Evolutionary conservation across 30 jellyfish, hydroid and myxozoan genomes (phyloP), one percentile per base, ranked within the genome.

Genomic region (Hydractinia symbiolongicarpus): DNA sequence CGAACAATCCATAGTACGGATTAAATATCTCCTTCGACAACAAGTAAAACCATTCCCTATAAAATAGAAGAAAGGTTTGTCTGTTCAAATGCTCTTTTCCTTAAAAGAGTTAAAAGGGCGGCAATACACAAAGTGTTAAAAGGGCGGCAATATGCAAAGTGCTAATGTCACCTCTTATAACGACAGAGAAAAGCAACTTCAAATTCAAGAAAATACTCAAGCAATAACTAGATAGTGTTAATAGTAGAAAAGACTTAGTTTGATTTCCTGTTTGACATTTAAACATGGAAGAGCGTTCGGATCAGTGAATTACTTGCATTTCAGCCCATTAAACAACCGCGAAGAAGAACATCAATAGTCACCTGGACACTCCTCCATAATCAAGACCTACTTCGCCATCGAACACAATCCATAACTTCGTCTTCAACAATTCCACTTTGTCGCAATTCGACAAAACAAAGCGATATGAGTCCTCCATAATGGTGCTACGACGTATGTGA

Each of bases 311-410:
- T 58, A 58, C 16, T 58, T 58, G 16, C 2, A 16, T 30, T 30
- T 13, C 69, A 58, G 69, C 15, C 19, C 3, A 58, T 58, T 58
- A 58, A 58, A 58, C 69, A 58, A 58, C 19, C 69, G 69, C 44
- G 69, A 61, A 74, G 75, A 13, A 76, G 11, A 56, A 60, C 17
- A 13, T 67, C 13, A 30, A 30, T 30, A 30, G 66, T 61, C 66
- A 94, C 99, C 99, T 89, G 20, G 99, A 80, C 9, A 94, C 97
- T 49, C 99, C 99, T 55, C 99, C 99, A 82, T 94, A 94, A 79
- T 94, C 99, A 53, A 94, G 77, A 15, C 99, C 99, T 66, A 85
- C 86, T 79, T 94, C 99, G 44, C 97, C 97, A 84, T 94, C 99
- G 79, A 94, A 94, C 6, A 94, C 99, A 56, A 94, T 88, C 99